phyloP scores from a whole-genome alignment of 2,113 vertebrate genomes.

The Cathartes aura region DNA sequence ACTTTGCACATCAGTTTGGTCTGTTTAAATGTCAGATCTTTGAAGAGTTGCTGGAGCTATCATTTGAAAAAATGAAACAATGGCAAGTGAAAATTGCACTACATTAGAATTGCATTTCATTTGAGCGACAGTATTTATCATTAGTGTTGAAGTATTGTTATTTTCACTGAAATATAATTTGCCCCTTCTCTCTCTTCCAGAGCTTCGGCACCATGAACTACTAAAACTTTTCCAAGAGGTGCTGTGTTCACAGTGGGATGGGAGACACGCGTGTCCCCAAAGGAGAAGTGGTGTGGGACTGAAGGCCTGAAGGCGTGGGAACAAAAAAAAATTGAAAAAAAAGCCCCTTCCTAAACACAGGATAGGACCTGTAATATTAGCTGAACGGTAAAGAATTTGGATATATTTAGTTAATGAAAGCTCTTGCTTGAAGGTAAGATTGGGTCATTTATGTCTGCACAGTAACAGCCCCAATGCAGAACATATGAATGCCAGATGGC shows the following conservation, averaged over 20 bases:
- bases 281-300: not conserved
- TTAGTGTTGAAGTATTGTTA: not conserved
- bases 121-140: not conserved
- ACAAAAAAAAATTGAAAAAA: not conserved
- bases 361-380: slow-evolving; percentile 40
- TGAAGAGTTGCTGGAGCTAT: not conserved
- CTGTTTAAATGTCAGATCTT: not conserved
- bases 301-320: not conserved
- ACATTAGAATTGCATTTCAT: not conserved
- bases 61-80: not conserved
- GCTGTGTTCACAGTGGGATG: not conserved
- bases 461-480: slow-evolving; percentile 55
- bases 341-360: not conserved
- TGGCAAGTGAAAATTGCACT: not conserved
- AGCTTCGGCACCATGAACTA: not conserved
- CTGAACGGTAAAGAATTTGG: slow-evolving; percentile 50
- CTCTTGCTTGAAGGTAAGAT: slow-evolving; percentile 74
- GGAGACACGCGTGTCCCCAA: not conserved
- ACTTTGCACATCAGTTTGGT: not conserved
- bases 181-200: not conserved
- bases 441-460: slow-evolving; percentile 71
- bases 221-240: not conserved
- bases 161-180: not conserved
- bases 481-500: slow-evolving; percentile 82
- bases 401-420: slow-evolving; percentile 70